A percentile compares a stretch with the other conserved stretches of the same genome.
phyloP scores from a whole-genome alignment of 2,113 vertebrate genomes.

The Acanthisitta chloris region DNA sequence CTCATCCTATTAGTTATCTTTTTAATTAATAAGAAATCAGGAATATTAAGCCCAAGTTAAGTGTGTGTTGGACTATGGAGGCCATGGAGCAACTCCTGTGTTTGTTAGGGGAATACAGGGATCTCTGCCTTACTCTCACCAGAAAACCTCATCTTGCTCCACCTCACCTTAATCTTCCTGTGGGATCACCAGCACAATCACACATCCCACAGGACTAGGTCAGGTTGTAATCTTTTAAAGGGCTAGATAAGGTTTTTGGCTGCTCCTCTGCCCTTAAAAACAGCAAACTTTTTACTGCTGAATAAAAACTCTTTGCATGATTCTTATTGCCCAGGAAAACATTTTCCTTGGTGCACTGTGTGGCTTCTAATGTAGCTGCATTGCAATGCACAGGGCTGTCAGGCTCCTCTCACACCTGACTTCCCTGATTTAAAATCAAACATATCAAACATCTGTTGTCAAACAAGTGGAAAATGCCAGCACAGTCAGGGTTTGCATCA shows the following conservation, averaged over 20 bases:
- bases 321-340: not conserved
- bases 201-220: not conserved
- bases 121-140: not conserved
- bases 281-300: not conserved
- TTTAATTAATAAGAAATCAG: not conserved
- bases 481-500: not conserved
- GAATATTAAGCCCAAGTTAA: not conserved
- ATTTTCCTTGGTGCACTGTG: not conserved
- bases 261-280: not conserved
- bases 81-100: not conserved
- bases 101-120: rapidly evolving
- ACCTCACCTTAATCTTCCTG: not conserved
- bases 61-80: rapidly evolving
- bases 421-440: not conserved
- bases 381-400: not conserved
- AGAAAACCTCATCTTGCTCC: not conserved
- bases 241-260: not conserved
- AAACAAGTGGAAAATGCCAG: not conserved
- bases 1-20: not conserved
- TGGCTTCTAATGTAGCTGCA: too few species aligned
- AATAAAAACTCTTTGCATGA: not conserved
- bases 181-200: not conserved
- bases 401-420: not conserved
- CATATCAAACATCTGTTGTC: not conserved
- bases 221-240: not conserved